phyloP scores from a whole-genome alignment of 2,797 vertebrate genomes.

The Buphagus erythrorhynchus region DNA sequence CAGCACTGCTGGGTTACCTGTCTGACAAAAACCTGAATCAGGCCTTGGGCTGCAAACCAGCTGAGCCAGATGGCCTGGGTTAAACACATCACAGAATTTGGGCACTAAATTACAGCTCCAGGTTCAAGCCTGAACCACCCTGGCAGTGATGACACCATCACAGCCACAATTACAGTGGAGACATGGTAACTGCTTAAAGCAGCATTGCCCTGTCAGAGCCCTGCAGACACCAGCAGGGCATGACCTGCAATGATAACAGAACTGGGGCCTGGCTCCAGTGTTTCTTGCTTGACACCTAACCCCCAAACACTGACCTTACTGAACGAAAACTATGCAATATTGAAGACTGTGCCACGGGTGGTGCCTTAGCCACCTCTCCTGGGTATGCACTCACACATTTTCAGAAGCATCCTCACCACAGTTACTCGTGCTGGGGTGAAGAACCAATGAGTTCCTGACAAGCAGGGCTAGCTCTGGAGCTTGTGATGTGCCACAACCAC shows the following conservation, averaged over 20 bases:
- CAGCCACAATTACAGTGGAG: neutral
- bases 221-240: neutral
- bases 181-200: neutral
- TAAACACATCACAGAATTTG: neutral
- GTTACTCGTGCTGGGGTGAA: neutral
- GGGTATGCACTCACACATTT: neutral
- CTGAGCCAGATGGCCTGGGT: neutral
- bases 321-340: conserved; percentile 21
- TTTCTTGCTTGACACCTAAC: neutral
- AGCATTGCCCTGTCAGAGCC: neutral
- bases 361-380: neutral
- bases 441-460: neutral
- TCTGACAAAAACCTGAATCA: neutral
- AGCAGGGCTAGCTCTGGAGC: neutral
- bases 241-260: accelerated
- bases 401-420: neutral
- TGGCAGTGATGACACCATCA: neutral
- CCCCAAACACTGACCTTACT: neutral
- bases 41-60: neutral
- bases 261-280: neutral
- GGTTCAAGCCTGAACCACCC: neutral
- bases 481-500: neutral
- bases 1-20: neutral
- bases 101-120: neutral
- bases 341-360: neutral